Percentiles rank a stretch among this genome's conserved stretches.
phyloP scores from a whole-genome alignment of 2,113 vertebrate genomes.

The Tachuris rubrigastra region DNA sequence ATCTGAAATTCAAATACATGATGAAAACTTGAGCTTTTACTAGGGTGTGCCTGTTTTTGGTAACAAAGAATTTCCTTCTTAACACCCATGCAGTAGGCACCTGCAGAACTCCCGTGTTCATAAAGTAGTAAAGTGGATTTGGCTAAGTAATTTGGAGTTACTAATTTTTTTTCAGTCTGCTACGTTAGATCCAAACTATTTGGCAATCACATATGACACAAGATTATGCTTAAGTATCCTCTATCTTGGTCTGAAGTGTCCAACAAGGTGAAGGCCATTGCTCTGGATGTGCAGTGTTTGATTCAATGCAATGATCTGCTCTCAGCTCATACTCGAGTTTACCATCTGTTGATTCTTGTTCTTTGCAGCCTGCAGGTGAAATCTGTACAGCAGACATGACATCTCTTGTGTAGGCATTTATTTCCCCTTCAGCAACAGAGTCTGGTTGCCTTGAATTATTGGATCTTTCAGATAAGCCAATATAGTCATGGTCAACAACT shows the following conservation, averaged over 20 bases:
- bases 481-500: conserved; percentile 72
- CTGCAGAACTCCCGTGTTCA: neutral
- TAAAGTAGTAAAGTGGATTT: neutral
- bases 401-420: neutral
- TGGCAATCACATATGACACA: neutral
- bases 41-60: neutral
- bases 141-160: neutral
- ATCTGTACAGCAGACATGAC: neutral
- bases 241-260: conserved; percentile 56
- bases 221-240: conserved; percentile 28
- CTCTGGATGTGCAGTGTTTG: neutral
- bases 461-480: conserved; percentile 55
- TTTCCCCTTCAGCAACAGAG: neutral
- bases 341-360: conserved; percentile 28
- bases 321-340: conserved; percentile 29
- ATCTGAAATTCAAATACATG: neutral
- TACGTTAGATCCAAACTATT: neutral
- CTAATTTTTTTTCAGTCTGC: neutral
- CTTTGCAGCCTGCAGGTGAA: conserved; percentile 22
- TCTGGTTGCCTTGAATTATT: conserved; percentile 31
- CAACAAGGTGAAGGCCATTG: conserved; percentile 54
- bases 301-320: neutral
- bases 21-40: neutral
- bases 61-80: neutral
- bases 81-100: neutral